Evolutionary conservation across 1,140 invertebrate species (phyloP), one percentile per base, ranked within the genome.

Genomic region (Drosophila kohkoa): DNA sequence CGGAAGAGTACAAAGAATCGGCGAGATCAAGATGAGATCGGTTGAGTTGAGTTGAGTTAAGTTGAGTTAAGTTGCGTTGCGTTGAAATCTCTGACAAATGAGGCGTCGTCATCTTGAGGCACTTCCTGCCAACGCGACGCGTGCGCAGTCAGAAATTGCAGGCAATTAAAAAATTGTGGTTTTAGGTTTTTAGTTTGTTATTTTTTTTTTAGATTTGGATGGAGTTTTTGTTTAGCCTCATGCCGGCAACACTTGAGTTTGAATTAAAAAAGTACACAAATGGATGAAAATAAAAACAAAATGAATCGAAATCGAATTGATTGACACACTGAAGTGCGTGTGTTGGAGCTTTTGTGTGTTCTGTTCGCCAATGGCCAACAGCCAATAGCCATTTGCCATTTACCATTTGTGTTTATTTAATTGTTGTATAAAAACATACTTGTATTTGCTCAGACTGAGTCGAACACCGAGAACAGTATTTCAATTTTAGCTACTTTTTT

Each of bases 261-360:
- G 58, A 46, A 46, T 20, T 28, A 48, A 25, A 62, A 32, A 41
- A 15, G 41, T 8, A 15, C 2, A 54, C 16, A 49, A 49, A 49
- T 11, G n/a, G n/a, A n/a, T n/a, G n/a, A 30, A n/a, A 52, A 30
- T 5, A 52, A 58, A 67, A 51, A 52, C 48, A 32, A 5, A 32
- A 8, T 1, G 35, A 38, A 38, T 10, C 32, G 35, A 38, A 38
- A 38, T 11, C 35, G 51, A 68, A 59, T 69, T 87, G 82, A 87
- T 88, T 79, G 83, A 88, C 82, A 88, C 71, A 77, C 78, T 81
- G 54, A 58, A 75, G 78, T 86, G 76, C 73, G 64, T 85, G 76
- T 77, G 69, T 30, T 59, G 20, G 49, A 15, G 16, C 41, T 35
- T 41, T 63, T 38, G 6, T 59, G 20, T 46, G 25, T 38, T 63